These are phyloP conservation scores for Hecatera dysodea DNA, from an alignment of 2,888 invertebrate species.

Conservation along the genomic window DNA sequence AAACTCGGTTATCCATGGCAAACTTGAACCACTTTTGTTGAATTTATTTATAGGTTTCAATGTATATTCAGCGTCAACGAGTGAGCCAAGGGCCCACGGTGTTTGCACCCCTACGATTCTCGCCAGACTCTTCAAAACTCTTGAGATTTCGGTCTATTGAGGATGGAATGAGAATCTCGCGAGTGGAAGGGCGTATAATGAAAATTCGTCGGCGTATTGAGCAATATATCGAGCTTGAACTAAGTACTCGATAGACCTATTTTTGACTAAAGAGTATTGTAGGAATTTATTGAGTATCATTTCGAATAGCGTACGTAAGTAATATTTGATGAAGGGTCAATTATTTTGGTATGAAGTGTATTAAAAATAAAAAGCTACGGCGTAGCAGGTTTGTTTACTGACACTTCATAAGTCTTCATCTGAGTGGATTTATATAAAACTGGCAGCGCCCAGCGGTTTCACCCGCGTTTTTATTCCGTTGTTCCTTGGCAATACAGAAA, in stretches of 20 bases:
- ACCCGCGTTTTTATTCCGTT: too few relatives aligned
- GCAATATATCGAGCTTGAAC: slow-evolving; percentile 37
- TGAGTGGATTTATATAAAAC: too few relatives aligned
- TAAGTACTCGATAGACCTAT: slow-evolving; percentile 24
- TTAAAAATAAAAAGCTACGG: neutral
- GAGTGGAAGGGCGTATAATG: slow-evolving; percentile 42
- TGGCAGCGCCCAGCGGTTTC: too few relatives aligned
- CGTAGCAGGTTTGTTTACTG: slow-evolving; percentile 7
- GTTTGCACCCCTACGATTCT: slow-evolving; percentile 62
- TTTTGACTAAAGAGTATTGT: neutral
- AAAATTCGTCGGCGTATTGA: slow-evolving; percentile 43
- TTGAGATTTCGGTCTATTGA: slow-evolving; percentile 57
- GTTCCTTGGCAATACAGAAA: too few relatives aligned
- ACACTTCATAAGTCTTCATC: too few relatives aligned
- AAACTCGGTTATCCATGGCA: slow-evolving; percentile 42
- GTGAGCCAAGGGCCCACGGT: slow-evolving; percentile 53
- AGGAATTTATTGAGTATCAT: slow-evolving; percentile 5
- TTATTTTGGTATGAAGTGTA: neutral
- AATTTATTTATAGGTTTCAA: slow-evolving; percentile 63
- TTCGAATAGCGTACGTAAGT: slow-evolving; percentile 1
- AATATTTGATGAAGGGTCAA: neutral
- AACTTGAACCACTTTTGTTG: slow-evolving; percentile 52
- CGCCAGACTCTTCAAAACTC: slow-evolving; percentile 48
- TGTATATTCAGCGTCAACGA: slow-evolving; percentile 58
- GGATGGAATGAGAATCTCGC: slow-evolving; percentile 41